Evolutionary conservation across 2,113 vertebrate species (phyloP).

Genomic region (Uropsilus gracilis): DNA sequence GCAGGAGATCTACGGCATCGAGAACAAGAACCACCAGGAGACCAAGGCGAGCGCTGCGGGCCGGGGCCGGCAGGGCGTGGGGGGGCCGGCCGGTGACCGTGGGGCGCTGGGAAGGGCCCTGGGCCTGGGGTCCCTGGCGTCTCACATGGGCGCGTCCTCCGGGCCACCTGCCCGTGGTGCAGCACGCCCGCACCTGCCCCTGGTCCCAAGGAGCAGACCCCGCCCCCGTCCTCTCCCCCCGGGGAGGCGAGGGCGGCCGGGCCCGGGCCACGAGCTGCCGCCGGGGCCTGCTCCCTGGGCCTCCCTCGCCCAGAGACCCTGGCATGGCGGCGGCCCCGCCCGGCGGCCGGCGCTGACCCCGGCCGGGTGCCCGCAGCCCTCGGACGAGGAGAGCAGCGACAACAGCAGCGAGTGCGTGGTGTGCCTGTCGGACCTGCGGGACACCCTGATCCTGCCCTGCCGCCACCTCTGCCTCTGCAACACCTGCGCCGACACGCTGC

Average conservation of each 20-base stretch:
- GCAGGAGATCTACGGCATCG: slow-evolving; percentile 99
- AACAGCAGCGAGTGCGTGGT: slow-evolving; percentile 99
- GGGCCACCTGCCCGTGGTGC: neutral
- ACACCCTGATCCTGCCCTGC: slow-evolving; percentile 98
- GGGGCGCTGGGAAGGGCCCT: neutral
- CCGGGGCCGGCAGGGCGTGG: fast-evolving
- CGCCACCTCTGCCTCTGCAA: slow-evolving; percentile 97
- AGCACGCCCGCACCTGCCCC: too few species aligned
- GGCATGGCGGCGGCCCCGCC: neutral
- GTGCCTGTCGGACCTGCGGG: slow-evolving; percentile 96
- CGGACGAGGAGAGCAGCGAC: slow-evolving; percentile 94
- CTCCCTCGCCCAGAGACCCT: neutral
- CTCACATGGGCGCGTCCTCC: neutral
- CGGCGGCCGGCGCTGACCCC: neutral
- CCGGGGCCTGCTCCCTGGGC: too few species aligned
- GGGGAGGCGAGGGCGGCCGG: too few species aligned
- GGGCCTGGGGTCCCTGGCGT: neutral
- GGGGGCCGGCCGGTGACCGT: neutral
- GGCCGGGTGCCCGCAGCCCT: slow-evolving; percentile 89
- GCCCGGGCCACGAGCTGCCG: too few species aligned
- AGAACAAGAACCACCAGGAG: slow-evolving; percentile 99
- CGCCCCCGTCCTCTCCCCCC: too few species aligned
- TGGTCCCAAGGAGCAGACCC: too few species aligned
- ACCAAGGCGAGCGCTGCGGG: slow-evolving; percentile 91
- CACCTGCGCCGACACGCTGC: slow-evolving; percentile 95